Conservation (phyloP, 2,113 vertebrate genomes). For the Oxyura jamaicensis region DNA sequence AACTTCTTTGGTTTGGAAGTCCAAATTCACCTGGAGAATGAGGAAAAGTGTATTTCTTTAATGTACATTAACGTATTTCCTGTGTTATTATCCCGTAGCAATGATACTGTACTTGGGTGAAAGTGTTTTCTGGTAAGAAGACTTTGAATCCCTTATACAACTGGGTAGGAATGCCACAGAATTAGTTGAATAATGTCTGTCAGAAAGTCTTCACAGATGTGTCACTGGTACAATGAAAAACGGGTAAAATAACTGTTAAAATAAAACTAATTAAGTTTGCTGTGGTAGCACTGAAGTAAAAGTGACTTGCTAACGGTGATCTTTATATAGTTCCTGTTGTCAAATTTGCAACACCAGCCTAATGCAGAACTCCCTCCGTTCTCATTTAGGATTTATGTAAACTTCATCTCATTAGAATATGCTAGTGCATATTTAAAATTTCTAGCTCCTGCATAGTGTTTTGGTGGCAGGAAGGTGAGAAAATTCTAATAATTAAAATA, state of each 20-base stretch:
- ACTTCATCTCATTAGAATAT: not conserved
- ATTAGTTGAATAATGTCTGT: not conserved
- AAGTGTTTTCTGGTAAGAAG: not conserved
- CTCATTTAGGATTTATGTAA: not conserved
- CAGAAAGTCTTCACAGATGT: not conserved
- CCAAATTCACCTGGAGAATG: constrained; percentile 81
- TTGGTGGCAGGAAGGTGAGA: not conserved
- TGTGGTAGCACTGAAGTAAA: not conserved
- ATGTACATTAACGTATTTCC: not conserved
- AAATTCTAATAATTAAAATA: not conserved
- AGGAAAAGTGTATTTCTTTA: not conserved
- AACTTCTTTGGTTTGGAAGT: constrained; percentile 49
- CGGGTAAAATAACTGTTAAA: not conserved
- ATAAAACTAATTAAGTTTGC: not conserved
- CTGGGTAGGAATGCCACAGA: not conserved
- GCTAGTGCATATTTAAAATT: not conserved
- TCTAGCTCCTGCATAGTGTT: not conserved
- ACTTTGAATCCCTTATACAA: not conserved
- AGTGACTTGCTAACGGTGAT: not conserved
- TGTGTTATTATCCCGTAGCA: not conserved
- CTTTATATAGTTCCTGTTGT: not conserved
- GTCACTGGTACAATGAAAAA: not conserved
- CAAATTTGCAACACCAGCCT: not conserved
- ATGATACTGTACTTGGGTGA: too few relatives aligned
- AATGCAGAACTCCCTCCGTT: not conserved